Base-by-base conservation (phyloP, 2,113 vertebrate species). In the Meleagris gallopavo region DNA sequence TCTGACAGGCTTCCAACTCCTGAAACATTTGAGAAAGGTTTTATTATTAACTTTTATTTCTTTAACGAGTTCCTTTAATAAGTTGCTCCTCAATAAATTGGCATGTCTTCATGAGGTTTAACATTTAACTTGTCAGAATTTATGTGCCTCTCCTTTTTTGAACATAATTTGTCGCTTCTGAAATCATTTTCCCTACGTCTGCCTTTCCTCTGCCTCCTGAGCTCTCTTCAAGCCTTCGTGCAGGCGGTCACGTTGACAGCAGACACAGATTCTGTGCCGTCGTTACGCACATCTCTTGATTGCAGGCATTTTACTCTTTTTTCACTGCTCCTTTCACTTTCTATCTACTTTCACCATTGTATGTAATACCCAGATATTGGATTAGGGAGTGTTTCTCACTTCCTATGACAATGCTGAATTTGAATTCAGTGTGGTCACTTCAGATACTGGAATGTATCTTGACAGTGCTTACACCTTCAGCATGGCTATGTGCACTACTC, bases 11-110 rank as follows among this genome's bases (percentile, higher is more conserved):
- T 94, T 96, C 46, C 90, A 92, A 73, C 73, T 93, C 61, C 61
- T 83, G 83, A 88, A 94, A 75, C 65, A 52, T 88, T 93, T 94
- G 79, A 88, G 78, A 96, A 94, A 78, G 46, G 30, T 94, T 96
- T 94, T 90, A 90, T 95, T 92, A 93, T 92, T 92, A 88, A 81
- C 88, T 88, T 95, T 61, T 69, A 88, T 96, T 94, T 43, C 52
- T 88, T 71, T 90, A 95, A 93, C 69, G 80, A 81, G 65, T 48
- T 88, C 80, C 32, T 88, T 96, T 92, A 92, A 69, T 81, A 92
- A 84, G 90, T 81, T 92, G 27, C 18, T 92, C 32, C 80, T 90
- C 77, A 61, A 43, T 90, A 93, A 95, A 94, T 78, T 88, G 76
- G 43, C 80, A 78, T 57, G n/a, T 18, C 65, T 94, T 86, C 48